Evolutionary conservation across 2,888 invertebrate genomes (phyloP), one percentile per base, ranked within the genome.

Genomic region (Odontocerum albicorne): DNA sequence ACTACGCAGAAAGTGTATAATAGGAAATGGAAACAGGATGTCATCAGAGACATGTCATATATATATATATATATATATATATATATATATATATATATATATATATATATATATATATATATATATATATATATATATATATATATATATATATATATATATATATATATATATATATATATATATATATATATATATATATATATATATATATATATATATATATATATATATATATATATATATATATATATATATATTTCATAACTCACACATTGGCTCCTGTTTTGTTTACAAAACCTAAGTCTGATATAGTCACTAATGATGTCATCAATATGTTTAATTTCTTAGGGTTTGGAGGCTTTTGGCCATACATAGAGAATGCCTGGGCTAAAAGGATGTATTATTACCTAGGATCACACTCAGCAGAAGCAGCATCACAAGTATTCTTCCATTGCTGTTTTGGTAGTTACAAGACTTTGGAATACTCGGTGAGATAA

Each of bases 301-400:
- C n/a, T n/a, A n/a, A n/a, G n/a, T n/a, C n/a, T n/a, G n/a, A n/a
- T n/a, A n/a, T n/a, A n/a, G n/a, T n/a, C n/a, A n/a, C 8, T 2
- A 27, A 3, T 27, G 2, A 7, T 1, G 15, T 15, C 4, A 27
- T 31, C 7, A 15, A 32, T 7, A 15, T 13, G 3, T 44, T 44
- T 17, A 44, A 44, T 7, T 44, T 44, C 12, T 44, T 32, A 16
- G 44, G 44, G 4, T 17, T 15, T 1, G 44, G 44, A n/a, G 44
- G 44, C 1, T 44, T 44, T 12, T 7, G 16, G 1, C 10, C 31
- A 2, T 44, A 44, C 15, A 44, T n/a, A n/a, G n/a, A n/a, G n/a
- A n/a, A n/a, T n/a, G n/a, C n/a, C n/a, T n/a, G n/a, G n/a, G n/a
- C n/a, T n/a, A n/a, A n/a, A 16, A 17, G 1, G 2, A 2, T 10